A percentile compares a stretch with the other conserved stretches of the same genome.
Evolutionary conservation across 2,113 vertebrate genomes (phyloP).

Genomic region (Malaclemys terrapin): DNA sequence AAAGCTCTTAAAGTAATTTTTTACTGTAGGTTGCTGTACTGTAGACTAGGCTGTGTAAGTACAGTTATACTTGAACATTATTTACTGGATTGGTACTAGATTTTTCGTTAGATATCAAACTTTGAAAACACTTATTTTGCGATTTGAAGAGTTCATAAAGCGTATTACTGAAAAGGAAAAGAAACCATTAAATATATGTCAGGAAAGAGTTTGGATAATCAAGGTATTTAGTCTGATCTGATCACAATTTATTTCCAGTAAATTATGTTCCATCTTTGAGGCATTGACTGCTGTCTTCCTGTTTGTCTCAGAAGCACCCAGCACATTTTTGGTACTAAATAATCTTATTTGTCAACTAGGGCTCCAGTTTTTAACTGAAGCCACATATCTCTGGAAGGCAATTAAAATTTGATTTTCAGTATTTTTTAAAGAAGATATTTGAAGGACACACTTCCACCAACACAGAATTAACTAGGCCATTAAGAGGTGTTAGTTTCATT

Average conservation of each 20-base stretch:
- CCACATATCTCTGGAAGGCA: background rate
- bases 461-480: background rate
- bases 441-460: background rate
- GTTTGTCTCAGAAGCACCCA: background rate
- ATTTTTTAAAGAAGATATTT: background rate
- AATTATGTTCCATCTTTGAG: background rate
- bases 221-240: background rate
- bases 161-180: background rate
- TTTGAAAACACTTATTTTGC: background rate
- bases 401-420: background rate
- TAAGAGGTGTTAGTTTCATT: background rate
- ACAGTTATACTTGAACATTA: background rate
- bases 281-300: background rate
- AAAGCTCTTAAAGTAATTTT: background rate
- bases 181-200: background rate
- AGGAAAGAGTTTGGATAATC: background rate
- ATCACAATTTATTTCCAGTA: background rate
- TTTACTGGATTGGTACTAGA: background rate
- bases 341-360: background rate
- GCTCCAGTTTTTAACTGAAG: background rate
- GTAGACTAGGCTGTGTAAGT: background rate
- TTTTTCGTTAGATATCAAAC: background rate
- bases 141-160: background rate
- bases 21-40: background rate
- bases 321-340: background rate